phyloP scores from a whole-genome alignment of 2,888 invertebrate genomes.

The Aelia acuminata region DNA sequence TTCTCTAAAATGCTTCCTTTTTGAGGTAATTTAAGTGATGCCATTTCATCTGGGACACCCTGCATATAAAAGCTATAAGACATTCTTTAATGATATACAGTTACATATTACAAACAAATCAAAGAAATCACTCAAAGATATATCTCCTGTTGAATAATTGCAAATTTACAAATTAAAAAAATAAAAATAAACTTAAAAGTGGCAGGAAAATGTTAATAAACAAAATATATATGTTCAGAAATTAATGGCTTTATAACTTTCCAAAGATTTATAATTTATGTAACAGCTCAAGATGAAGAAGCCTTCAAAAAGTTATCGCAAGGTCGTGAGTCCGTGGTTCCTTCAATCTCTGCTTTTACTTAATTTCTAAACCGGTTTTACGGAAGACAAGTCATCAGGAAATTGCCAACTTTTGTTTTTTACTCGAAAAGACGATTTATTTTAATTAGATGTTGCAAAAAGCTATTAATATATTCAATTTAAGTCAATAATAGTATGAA shows the following conservation, averaged over 20 bases:
- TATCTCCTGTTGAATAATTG: too few species aligned
- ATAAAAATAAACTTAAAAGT: too few species aligned
- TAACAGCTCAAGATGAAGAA: neutral
- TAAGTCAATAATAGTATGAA: neutral
- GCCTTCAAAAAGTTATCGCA: neutral
- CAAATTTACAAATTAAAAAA: too few species aligned
- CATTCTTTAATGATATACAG: too few species aligned
- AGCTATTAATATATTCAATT: neutral
- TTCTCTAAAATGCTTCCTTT: too few species aligned
- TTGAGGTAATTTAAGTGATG: too few species aligned
- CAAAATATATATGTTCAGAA: neutral
- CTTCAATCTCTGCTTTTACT: constrained; percentile 4
- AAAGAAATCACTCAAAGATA: too few species aligned
- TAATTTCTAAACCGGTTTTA: constrained; percentile 30
- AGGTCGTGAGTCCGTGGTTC: neutral
- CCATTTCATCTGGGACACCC: too few species aligned
- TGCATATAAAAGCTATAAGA: too few species aligned
- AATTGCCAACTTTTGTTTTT: neutral
- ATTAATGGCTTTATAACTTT: neutral
- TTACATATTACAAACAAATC: too few species aligned
- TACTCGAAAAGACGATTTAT: neutral
- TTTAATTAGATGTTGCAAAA: neutral
- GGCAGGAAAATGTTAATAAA: too few species aligned
- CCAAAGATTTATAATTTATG: neutral
- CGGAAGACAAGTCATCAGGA: neutral